A percentile compares a stretch with the other conserved stretches of the same genome.
Evolutionary conservation across 2,797 vertebrate genomes (phyloP).

Genomic region (Acanthis flammea): DNA sequence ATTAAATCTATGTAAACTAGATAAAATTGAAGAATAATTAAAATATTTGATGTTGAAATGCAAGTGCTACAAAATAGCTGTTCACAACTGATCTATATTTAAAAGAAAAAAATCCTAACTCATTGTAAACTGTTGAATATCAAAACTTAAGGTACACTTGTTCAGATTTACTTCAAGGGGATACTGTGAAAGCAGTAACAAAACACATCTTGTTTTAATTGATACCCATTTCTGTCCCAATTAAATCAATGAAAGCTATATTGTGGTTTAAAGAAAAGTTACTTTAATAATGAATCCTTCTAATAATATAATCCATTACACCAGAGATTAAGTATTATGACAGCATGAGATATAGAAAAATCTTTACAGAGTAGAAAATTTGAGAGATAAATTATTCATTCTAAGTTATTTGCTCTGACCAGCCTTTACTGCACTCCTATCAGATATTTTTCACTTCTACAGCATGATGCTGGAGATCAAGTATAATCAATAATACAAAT

Average conservation of each 20-base stretch:
- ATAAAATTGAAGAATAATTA: background rate
- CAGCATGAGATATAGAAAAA: slow-evolving; percentile 1
- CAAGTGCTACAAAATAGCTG: background rate
- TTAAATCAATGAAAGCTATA: background rate
- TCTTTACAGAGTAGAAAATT: background rate
- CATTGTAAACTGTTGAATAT: background rate
- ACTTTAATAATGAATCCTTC: background rate
- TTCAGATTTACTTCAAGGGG: background rate
- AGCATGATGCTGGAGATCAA: background rate
- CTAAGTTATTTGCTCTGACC: background rate
- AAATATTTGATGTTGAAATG: background rate
- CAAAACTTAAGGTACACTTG: background rate
- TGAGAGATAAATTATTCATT: slow-evolving; percentile 31
- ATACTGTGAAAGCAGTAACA: background rate
- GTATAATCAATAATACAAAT: background rate
- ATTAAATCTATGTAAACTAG: background rate
- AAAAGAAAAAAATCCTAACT: background rate
- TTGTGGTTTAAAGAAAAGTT: background rate
- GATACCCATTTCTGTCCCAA: background rate
- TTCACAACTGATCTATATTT: background rate
- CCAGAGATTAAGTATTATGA: background rate
- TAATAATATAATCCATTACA: background rate
- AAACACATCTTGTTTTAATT: background rate
- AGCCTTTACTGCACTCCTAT: background rate
- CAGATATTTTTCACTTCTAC: background rate